phyloP scores from a whole-genome alignment of 2,888 invertebrate genomes.

The Diarsia rubi region DNA sequence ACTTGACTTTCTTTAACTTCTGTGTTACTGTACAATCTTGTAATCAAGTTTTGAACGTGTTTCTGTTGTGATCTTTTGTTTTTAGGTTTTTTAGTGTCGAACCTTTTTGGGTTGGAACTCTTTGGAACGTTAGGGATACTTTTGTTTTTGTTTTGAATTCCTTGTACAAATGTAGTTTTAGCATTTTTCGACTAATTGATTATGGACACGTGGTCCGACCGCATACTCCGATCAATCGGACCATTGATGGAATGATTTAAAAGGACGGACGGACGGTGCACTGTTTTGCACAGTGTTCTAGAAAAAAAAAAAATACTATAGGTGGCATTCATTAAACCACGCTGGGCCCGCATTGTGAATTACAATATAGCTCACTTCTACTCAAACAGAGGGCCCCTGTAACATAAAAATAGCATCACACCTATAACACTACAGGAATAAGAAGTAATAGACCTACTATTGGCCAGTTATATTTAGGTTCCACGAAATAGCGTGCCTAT shows the following conservation, averaged over 20 bases:
- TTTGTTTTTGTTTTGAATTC: neutral
- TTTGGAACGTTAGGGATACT: neutral
- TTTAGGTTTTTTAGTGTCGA: neutral
- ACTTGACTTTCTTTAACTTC: conserved; percentile 54
- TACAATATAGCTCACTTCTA: neutral
- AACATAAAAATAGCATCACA: neutral
- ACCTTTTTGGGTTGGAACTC: conserved; percentile 8
- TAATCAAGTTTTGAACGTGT: conserved; percentile 48
- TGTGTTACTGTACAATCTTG: conserved; percentile 52
- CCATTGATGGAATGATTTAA: no score
- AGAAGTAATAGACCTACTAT: neutral
- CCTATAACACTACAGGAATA: neutral
- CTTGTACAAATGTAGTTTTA: neutral
- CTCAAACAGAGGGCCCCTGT: neutral
- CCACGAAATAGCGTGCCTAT: neutral
- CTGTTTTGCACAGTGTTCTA: no score
- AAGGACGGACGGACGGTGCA: no score
- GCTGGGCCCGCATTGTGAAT: neutral
- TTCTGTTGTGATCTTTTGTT: conserved; percentile 38
- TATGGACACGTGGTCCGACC: no score
- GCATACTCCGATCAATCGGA: no score
- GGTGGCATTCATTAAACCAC: neutral
- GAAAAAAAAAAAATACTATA: neutral
- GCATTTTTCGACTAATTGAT: no score
- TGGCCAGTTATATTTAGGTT: neutral